Evolutionary conservation across 2,797 vertebrate genomes (phyloP).

Genomic region (Intellagama lesueurii): DNA sequence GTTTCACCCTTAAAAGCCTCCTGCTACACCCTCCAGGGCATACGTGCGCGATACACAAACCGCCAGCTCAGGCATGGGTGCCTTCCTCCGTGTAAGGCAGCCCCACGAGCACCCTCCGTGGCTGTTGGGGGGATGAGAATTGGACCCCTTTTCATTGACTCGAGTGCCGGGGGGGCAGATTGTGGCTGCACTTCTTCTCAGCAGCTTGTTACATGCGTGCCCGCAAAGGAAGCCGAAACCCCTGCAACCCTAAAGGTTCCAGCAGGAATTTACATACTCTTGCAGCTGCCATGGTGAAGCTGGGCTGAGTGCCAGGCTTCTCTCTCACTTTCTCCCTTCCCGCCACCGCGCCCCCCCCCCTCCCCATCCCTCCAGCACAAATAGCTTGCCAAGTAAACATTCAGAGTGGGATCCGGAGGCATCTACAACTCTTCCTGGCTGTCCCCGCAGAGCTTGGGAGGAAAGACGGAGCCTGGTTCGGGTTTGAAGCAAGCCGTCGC

Average conservation of each 20-base stretch:
- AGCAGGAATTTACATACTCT: slow-evolving; percentile 63
- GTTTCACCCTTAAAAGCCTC: slow-evolving; percentile 18
- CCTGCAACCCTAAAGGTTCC: not conserved
- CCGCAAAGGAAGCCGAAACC: slow-evolving; percentile 27
- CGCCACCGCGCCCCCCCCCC: slow-evolving; percentile 39
- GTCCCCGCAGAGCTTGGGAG: slow-evolving; percentile 12
- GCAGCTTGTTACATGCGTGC: slow-evolving; percentile 18
- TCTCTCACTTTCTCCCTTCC: not conserved
- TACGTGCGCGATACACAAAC: fast-evolving
- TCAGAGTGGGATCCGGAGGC: not conserved
- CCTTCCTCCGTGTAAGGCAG: slow-evolving; percentile 25
- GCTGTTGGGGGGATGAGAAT: slow-evolving; percentile 41
- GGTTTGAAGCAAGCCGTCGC: not conserved
- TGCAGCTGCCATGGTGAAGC: slow-evolving; percentile 56
- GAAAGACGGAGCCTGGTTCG: not conserved
- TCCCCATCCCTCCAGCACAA: slow-evolving; percentile 39
- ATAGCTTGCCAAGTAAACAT: slow-evolving; percentile 55
- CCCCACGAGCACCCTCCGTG: not conserved
- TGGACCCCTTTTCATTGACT: slow-evolving; percentile 36
- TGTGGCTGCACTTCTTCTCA: slow-evolving; percentile 37
- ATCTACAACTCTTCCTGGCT: slow-evolving; percentile 28
- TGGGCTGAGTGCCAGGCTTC: slow-evolving; percentile 55
- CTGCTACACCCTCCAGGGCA: not conserved
- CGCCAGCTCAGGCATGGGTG: not conserved
- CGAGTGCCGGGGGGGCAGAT: not conserved